Evolutionary conservation across 2,797 vertebrate species (phyloP), one percentile per base, ranked within the genome.

Genomic region (Coilia nasus): DNA sequence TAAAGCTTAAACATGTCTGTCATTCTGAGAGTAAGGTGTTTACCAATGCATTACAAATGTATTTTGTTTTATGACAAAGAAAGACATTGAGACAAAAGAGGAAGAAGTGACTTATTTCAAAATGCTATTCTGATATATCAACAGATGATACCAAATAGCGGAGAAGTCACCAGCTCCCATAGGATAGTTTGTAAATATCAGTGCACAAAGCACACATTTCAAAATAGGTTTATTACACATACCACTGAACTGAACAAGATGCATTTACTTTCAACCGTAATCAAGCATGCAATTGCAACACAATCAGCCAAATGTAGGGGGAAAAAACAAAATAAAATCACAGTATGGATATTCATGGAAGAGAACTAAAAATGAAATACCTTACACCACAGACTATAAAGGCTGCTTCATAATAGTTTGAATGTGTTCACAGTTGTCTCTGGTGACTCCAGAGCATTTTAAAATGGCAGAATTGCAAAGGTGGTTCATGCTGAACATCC

Each of bases 171-270:
- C 0, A 75, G 28, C 4, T 17, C 35, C 23, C 25, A 67, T 9
- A 17, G 7, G 17, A 19, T 44, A 41, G 6, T 44, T 41, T 41
- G 35, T 10, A 44, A 78, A 78, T 44, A 78, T 15, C 71, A 71
- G 64, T 35, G 71, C 17, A 78, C 71, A 41, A 44, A 78, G 71
- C 71, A 78, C 31, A 78, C 71, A 78, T 41, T 78, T 78, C 31
- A 41, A 78, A 78, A 78, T 78, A 7, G 71, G 35, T 78, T 78
- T 78, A 78, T 78, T 78, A 25, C 21, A 9, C 71, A 78, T 78
- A 78, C 35, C 31, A 78, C 71, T 19, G 31, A 78, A 78, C 71
- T 41, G 71, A 78, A 44, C 71, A 78, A 78, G 31, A 78, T 64
- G 60, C 60, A 64, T 64, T 64, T 64, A n/a, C 11, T 41, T 78